Conservation (phyloP, 2,113 vertebrate species). For the Lichenostomus cassidix region DNA sequence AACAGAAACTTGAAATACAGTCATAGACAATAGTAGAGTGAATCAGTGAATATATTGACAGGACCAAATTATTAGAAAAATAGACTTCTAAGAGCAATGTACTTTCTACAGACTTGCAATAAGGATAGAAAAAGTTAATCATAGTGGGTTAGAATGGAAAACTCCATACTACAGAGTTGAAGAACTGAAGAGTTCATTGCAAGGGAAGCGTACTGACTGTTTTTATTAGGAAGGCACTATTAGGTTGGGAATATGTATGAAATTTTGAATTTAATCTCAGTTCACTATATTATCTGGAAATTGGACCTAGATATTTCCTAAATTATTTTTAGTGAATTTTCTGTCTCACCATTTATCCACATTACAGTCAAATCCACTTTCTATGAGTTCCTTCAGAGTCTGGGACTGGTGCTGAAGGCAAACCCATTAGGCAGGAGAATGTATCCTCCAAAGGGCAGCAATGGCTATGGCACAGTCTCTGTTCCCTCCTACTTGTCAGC, state of each 20-base stretch:
- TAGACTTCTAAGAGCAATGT: background rate
- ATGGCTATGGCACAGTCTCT: background rate
- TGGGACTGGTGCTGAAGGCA: background rate
- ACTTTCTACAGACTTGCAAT: background rate
- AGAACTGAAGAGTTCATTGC: background rate
- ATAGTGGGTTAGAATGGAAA: background rate
- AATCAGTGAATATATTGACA: background rate
- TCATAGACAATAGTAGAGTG: background rate
- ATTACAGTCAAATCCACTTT: background rate
- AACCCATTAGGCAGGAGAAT: accelerated
- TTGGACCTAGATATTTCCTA: background rate
- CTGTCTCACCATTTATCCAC: background rate
- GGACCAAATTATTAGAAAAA: background rate
- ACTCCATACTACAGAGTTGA: background rate
- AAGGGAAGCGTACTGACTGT: accelerated
- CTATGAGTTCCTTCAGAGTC: background rate
- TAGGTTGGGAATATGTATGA: background rate
- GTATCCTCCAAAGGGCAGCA: background rate
- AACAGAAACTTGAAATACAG: background rate
- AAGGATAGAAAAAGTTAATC: background rate
- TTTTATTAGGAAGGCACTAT: background rate
- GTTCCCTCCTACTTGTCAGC: background rate
- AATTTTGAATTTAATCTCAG: background rate
- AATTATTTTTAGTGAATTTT: background rate
- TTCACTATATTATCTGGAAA: background rate